These are phyloP conservation scores for Lydus trimaculatus DNA, from an alignment of 2,888 invertebrate genomes.

Conservation along the genomic window DNA sequence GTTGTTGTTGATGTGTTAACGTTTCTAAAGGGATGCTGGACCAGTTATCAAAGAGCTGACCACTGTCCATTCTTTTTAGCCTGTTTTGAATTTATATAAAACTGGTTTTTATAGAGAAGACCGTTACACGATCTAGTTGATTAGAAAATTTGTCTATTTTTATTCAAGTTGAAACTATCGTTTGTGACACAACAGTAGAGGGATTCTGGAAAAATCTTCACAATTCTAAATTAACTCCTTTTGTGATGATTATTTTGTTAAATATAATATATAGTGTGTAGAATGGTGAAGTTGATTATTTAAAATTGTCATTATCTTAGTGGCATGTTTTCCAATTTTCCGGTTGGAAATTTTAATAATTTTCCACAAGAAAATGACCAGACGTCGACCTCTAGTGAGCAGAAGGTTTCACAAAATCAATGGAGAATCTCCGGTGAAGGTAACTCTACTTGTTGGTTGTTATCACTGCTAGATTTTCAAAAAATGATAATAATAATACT, in stretches of 20 bases:
- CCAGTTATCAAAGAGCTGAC: slow-evolving; percentile 54
- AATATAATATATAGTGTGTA: not conserved
- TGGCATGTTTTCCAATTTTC: not conserved
- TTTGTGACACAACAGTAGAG: not conserved
- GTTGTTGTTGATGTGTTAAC: not conserved
- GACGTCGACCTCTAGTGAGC: slow-evolving; percentile 9
- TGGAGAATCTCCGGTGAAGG: not conserved
- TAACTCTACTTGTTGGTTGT: not conserved
- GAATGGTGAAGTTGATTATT: not conserved
- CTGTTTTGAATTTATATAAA: slow-evolving; percentile 28
- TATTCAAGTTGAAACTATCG: not conserved
- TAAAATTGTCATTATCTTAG: no score
- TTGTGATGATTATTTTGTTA: no score
- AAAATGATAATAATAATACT: not conserved
- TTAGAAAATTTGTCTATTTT: not conserved
- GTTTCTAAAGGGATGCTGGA: slow-evolving; percentile 47
- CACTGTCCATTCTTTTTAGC: slow-evolving; percentile 49
- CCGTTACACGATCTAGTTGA: slow-evolving; percentile 34
- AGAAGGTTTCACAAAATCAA: not conserved
- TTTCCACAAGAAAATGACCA: slow-evolving; percentile 19
- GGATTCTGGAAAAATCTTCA: not conserved
- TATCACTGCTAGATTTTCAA: not conserved
- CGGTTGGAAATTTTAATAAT: not conserved
- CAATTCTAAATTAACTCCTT: no score
- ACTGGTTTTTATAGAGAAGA: slow-evolving; percentile 41